Evolutionary conservation across 1,140 invertebrate species (phyloP).

Genomic region (Mylabris phalerata): DNA sequence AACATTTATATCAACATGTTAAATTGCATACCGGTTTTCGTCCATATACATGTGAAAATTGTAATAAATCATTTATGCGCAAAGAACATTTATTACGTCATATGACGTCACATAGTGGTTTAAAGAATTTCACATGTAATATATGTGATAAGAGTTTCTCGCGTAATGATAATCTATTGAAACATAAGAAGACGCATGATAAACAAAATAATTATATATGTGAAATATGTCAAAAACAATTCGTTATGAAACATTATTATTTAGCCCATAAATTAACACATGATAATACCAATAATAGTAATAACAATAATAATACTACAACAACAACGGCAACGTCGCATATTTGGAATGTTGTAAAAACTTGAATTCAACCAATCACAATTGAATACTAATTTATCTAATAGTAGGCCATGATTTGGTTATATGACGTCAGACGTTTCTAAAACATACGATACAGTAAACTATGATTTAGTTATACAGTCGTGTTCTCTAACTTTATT

Average conservation of each 20-base stretch:
- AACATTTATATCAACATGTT: conserved; percentile 53
- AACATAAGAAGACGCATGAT: conserved; percentile 62
- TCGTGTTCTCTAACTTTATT: too few species aligned
- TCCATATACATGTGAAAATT: conserved; percentile 57
- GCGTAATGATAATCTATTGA: conserved; percentile 67
- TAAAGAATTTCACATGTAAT: conserved; percentile 68
- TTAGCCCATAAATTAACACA: conserved; percentile 49
- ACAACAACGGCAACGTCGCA: background rate
- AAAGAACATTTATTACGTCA: conserved; percentile 67
- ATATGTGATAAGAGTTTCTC: conserved; percentile 71
- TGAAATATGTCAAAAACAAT: conserved; percentile 64
- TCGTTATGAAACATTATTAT: conserved; percentile 63
- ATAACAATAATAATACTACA: background rate
- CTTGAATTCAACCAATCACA: background rate
- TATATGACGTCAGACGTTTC: too few species aligned
- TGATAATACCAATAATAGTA: conserved; percentile 6
- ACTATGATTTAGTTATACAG: too few species aligned
- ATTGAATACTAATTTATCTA: too few species aligned
- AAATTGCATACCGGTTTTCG: conserved; percentile 63
- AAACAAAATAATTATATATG: conserved; percentile 62
- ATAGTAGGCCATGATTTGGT: too few species aligned
- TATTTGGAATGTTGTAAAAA: conserved; percentile 7
- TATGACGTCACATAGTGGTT: conserved; percentile 64
- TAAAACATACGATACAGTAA: too few species aligned
- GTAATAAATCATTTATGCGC: conserved; percentile 64